phyloP scores from a whole-genome alignment of 1,140 invertebrate genomes.

The Drosophila lowei region DNA sequence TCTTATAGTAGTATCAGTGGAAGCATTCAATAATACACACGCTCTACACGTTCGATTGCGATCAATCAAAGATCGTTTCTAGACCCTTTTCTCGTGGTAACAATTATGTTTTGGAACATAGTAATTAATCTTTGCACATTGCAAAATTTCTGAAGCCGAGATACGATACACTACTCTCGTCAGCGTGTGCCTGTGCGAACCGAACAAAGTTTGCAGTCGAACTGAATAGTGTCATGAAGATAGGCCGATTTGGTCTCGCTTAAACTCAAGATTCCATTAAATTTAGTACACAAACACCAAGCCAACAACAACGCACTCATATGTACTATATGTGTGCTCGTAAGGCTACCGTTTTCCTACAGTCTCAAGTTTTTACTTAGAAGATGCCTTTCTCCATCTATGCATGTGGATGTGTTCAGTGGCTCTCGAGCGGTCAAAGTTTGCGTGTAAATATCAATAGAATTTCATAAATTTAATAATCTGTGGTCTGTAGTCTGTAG shows the following conservation, averaged over 20 bases:
- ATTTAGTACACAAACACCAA: slow-evolving; percentile 69
- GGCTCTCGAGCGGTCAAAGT: slow-evolving; percentile 71
- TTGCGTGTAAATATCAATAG: slow-evolving; percentile 80
- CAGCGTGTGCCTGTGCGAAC: slow-evolving; percentile 38
- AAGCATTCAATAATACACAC: slow-evolving; percentile 8
- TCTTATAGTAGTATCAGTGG: slow-evolving; percentile 10
- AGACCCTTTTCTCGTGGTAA: slow-evolving; percentile 26
- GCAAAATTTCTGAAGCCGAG: slow-evolving; percentile 11
- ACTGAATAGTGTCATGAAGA: slow-evolving; percentile 56
- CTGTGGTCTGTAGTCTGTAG: slow-evolving; percentile 46
- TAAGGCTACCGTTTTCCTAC: neutral
- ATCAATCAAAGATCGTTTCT: slow-evolving; percentile 39
- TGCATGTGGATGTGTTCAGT: slow-evolving; percentile 23
- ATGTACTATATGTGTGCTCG: slow-evolving; percentile 27
- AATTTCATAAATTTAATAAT: slow-evolving; percentile 82
- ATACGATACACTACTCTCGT: slow-evolving; percentile 22
- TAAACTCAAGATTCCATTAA: slow-evolving; percentile 70
- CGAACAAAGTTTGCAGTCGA: slow-evolving; percentile 56
- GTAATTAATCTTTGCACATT: slow-evolving; percentile 49
- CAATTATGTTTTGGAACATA: slow-evolving; percentile 43
- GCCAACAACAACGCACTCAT: slow-evolving; percentile 33
- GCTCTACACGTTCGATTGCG: slow-evolving; percentile 8
- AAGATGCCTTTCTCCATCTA: neutral
- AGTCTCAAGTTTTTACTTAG: slow-evolving; percentile 44
- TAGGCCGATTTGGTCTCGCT: slow-evolving; percentile 56